A percentile compares a stretch with the other conserved stretches of the same genome.
phyloP scores from a whole-genome alignment of 2,888 invertebrate genomes.

The Notocelia uddmanniana region DNA sequence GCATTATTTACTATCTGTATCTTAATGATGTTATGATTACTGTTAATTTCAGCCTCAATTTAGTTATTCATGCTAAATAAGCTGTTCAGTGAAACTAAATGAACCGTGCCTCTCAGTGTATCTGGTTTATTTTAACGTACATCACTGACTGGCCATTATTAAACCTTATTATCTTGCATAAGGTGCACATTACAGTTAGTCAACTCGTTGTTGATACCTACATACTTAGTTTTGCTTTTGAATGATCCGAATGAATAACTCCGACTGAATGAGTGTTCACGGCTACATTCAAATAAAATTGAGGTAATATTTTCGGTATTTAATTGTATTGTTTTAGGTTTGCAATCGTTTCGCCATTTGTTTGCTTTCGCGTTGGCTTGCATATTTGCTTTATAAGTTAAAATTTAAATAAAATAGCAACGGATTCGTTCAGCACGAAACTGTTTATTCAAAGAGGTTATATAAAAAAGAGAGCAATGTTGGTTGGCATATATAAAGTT shows the following conservation, averaged over 20 bases:
- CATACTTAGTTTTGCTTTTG: slow-evolving; percentile 60
- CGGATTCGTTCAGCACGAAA: neutral
- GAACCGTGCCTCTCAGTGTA: slow-evolving; percentile 56
- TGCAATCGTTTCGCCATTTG: slow-evolving; percentile 23
- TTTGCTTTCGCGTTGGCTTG: slow-evolving; percentile 32
- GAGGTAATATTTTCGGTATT: slow-evolving; percentile 30
- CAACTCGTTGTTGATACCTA: neutral
- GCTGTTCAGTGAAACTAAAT: slow-evolving; percentile 54
- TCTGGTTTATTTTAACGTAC: slow-evolving; percentile 50
- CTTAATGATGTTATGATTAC: slow-evolving; percentile 45
- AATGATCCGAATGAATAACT: slow-evolving; percentile 57
- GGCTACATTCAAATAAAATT: slow-evolving; percentile 31
- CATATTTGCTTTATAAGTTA: slow-evolving; percentile 17
- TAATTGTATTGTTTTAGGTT: slow-evolving; percentile 34
- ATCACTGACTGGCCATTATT: neutral
- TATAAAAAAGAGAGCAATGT: too few relatives aligned
- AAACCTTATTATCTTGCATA: neutral
- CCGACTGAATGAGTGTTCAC: slow-evolving; percentile 36
- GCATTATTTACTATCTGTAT: neutral
- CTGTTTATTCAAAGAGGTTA: too few relatives aligned
- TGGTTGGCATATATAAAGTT: too few relatives aligned
- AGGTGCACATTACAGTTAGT: neutral
- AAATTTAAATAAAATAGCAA: slow-evolving; percentile 15
- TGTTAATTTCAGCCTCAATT: slow-evolving; percentile 51
- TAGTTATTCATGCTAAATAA: slow-evolving; percentile 51